These are phyloP conservation scores for Cynopterus brachyotis DNA, from an alignment of 2,113 vertebrate genomes.

Conservation along the genomic window DNA sequence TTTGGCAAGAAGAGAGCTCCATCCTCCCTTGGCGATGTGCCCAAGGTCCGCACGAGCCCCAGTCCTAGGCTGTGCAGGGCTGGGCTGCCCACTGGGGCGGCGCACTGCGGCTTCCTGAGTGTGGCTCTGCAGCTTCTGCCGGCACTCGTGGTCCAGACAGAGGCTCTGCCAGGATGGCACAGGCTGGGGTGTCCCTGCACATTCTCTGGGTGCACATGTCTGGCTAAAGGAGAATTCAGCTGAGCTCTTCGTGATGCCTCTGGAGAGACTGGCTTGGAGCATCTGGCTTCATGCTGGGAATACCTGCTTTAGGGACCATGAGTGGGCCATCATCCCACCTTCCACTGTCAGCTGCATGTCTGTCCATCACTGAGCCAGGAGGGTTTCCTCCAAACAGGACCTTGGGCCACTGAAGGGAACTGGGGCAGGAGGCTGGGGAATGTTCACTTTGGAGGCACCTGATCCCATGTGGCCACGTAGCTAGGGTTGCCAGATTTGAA, in stretches of 20 bases:
- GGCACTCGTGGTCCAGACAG: neutral
- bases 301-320: neutral
- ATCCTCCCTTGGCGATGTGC: constrained; percentile 36
- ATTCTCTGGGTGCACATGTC: neutral
- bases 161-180: neutral
- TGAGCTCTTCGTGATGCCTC: neutral
- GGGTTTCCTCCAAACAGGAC: constrained; percentile 9
- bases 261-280: neutral
- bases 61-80: neutral
- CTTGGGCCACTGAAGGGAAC: neutral
- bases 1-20: constrained; percentile 66
- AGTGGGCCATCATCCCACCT: neutral
- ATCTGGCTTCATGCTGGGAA: neutral
- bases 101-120: neutral
- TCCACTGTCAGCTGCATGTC: neutral
- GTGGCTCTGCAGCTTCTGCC: neutral
- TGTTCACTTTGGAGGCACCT: neutral
- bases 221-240: neutral
- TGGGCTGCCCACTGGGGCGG: neutral
- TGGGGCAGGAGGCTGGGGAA: fast-evolving
- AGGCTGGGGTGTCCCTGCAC: neutral
- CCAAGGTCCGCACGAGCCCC: neutral
- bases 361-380: fast-evolving
- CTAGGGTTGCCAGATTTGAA: neutral
- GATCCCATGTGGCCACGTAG: neutral